Evolutionary conservation across 1,140 invertebrate genomes (phyloP).

Genomic region (Lysiphlebus fabarum): DNA sequence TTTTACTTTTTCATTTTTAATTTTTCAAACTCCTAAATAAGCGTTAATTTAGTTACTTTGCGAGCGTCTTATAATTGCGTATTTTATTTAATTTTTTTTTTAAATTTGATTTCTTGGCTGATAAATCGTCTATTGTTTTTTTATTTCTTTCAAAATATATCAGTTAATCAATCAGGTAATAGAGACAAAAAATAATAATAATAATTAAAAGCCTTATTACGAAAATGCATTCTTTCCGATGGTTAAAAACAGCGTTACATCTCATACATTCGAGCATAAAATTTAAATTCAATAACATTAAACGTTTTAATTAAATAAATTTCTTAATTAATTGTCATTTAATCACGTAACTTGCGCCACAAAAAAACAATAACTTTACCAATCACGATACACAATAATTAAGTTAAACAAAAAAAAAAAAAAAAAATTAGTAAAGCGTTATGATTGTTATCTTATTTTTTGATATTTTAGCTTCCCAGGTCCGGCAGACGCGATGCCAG

Average conservation of each 20-base stretch:
- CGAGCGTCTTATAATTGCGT: background rate
- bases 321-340: background rate
- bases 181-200: too few species aligned
- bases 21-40: too few species aligned
- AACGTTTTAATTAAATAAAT: too few species aligned
- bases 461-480: constrained; percentile 58
- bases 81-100: background rate
- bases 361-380: background rate
- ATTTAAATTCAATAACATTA: too few species aligned
- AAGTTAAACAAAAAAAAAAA: constrained; percentile 18
- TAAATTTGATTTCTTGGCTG: too few species aligned
- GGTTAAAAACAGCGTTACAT: constrained; percentile 43
- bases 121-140: too few species aligned
- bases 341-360: constrained; percentile 1
- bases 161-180: too few species aligned
- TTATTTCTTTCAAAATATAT: too few species aligned
- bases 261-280: constrained; percentile 45
- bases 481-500: constrained; percentile 56
- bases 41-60: background rate
- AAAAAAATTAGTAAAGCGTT: constrained; percentile 50
- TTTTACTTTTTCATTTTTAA: background rate
- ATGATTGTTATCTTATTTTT: constrained; percentile 46
- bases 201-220: too few species aligned
- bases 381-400: constrained; percentile 6
- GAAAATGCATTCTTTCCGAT: too few species aligned